A percentile compares a stretch with the other conserved stretches of the same genome.
These are phyloP conservation scores for Eueremaeus valkanovi DNA, from an alignment of 2,888 invertebrate genomes.

Conservation along the genomic window DNA sequence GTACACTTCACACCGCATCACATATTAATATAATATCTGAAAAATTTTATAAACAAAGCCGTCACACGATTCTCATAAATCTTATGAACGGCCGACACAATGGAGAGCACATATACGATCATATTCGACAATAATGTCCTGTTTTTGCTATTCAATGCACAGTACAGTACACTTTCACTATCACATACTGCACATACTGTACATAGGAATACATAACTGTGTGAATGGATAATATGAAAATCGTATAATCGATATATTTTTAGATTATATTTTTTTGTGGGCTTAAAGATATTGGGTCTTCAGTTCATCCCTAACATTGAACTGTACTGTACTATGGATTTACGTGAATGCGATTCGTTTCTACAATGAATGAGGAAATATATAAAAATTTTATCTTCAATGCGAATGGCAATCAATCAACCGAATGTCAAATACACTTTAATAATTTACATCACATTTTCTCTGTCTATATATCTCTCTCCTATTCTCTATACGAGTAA, in stretches of 20 bases:
- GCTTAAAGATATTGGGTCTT: background rate
- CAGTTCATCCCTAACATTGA: constrained; percentile 1
- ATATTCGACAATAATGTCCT: constrained; percentile 1
- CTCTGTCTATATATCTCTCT: background rate
- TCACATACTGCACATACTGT: background rate
- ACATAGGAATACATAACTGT: no score
- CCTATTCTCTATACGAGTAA: background rate
- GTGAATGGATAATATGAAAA: no score
- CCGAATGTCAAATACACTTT: constrained; percentile 19
- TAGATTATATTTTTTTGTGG: no score
- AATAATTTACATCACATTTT: constrained; percentile 27
- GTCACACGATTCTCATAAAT: constrained; percentile 4
- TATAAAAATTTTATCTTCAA: constrained; percentile 10
- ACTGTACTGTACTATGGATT: background rate
- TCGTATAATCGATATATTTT: background rate
- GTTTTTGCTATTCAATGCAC: background rate
- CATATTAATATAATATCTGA: constrained; percentile 9
- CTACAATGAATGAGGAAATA: background rate
- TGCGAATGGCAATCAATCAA: constrained; percentile 7
- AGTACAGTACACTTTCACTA: background rate
- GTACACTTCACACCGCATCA: background rate
- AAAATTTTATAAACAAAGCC: constrained; percentile 33
- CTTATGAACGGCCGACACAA: constrained; percentile 1
- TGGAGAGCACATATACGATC: background rate
- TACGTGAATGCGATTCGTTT: background rate